Evolutionary conservation across 2,888 invertebrate genomes (phyloP).

Genomic region (Spilosoma lubricipeda): DNA sequence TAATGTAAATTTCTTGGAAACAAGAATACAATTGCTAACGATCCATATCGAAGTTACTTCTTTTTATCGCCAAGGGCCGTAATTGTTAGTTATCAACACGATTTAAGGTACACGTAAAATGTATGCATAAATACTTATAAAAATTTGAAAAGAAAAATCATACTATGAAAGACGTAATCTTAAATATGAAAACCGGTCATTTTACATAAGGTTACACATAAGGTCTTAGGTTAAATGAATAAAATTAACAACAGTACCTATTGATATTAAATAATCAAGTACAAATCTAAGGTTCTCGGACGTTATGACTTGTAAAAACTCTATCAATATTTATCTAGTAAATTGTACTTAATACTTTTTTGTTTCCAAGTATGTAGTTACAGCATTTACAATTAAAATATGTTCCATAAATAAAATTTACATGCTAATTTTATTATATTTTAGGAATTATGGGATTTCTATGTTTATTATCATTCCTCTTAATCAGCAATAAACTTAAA

Average conservation of each 20-base stretch:
- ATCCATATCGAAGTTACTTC: slow-evolving; percentile 64
- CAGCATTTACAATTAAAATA: not conserved
- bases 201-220: too few relatives aligned
- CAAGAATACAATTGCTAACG: slow-evolving; percentile 71
- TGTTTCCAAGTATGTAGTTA: not conserved
- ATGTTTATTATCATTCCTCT: not conserved
- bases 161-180: too few relatives aligned
- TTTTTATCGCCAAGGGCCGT: slow-evolving; percentile 54
- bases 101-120: not conserved
- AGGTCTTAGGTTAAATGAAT: too few relatives aligned
- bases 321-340: not conserved
- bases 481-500: not conserved
- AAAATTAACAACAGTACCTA: too few relatives aligned
- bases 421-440: not conserved
- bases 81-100: not conserved
- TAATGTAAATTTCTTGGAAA: slow-evolving; percentile 20
- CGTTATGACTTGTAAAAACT: not conserved
- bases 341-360: not conserved
- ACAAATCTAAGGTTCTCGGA: not conserved
- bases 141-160: too few relatives aligned
- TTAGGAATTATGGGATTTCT: not conserved
- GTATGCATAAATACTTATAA: not conserved
- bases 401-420: not conserved
- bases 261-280: not conserved
- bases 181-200: too few relatives aligned